Conservation (phyloP, 2,113 vertebrate genomes). For the Pseudonaja textilis region DNA sequence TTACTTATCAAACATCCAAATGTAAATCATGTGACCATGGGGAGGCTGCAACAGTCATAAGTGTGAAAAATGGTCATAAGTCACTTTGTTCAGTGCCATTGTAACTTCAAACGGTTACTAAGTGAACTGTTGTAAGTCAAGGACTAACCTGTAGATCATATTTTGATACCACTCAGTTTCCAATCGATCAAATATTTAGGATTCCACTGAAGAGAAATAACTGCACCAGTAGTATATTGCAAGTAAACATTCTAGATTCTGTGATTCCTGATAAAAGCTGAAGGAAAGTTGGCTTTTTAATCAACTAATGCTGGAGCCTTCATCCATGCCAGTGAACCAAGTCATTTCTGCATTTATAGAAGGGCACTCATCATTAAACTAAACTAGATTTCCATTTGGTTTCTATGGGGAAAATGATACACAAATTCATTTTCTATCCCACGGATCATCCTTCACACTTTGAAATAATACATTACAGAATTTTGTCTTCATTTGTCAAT, state of each 20-base stretch:
- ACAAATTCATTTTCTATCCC: not conserved
- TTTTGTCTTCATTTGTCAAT: not conserved
- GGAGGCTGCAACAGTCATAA: no score
- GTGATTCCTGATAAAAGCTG: not conserved
- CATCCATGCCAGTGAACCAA: not conserved
- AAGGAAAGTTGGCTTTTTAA: not conserved
- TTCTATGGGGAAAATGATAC: not conserved
- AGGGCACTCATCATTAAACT: not conserved
- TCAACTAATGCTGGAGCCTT: not conserved
- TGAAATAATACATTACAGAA: not conserved
- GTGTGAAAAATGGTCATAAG: no score
- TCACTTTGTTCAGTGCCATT: no score
- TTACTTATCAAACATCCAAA: no score
- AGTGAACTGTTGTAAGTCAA: no score
- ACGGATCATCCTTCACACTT: not conserved
- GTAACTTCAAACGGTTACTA: no score
- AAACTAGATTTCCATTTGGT: not conserved
- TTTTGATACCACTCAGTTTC: not conserved
- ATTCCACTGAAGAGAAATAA: not conserved
- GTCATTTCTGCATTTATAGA: not conserved
- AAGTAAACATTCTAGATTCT: not conserved
- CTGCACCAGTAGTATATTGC: not conserved
- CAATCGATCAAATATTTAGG: not conserved
- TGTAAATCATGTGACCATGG: no score
- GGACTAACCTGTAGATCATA: not conserved